These are phyloP conservation scores for Norana najaformis DNA, from an alignment of 2,888 invertebrate species.

Conservation along the genomic window DNA sequence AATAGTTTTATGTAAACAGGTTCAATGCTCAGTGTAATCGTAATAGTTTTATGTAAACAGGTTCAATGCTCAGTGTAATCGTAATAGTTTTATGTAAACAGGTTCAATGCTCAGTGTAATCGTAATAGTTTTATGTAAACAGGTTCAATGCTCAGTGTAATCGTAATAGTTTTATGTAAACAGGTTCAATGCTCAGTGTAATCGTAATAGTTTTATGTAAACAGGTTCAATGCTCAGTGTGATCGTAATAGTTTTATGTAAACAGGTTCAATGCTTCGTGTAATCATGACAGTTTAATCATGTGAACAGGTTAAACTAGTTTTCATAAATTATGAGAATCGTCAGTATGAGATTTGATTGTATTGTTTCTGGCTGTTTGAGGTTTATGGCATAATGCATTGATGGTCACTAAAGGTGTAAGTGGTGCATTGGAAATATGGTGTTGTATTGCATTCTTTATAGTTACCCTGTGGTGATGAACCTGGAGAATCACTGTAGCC, in stretches of 20 bases:
- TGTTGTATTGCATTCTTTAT: constrained; percentile 25
- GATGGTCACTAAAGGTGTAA: too few relatives aligned
- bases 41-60: neutral
- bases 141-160: neutral
- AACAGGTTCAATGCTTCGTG: neutral
- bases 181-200: neutral
- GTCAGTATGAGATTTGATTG: neutral
- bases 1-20: neutral
- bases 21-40: too few relatives aligned
- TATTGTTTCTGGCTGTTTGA: too few relatives aligned
- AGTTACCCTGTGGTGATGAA: constrained; percentile 66
- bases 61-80: neutral
- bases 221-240: neutral
- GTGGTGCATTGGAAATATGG: neutral
- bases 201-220: neutral
- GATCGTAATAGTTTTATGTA: too few relatives aligned
- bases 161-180: neutral
- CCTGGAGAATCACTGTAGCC: constrained; percentile 65
- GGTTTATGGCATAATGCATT: too few relatives aligned
- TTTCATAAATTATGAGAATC: neutral
- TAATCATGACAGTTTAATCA: neutral
- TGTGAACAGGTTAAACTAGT: neutral
- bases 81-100: neutral
- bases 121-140: neutral
- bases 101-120: neutral